These are phyloP conservation scores for Bedellia somnulentella DNA, from an alignment of 2,888 invertebrate genomes.

Conservation along the genomic window DNA sequence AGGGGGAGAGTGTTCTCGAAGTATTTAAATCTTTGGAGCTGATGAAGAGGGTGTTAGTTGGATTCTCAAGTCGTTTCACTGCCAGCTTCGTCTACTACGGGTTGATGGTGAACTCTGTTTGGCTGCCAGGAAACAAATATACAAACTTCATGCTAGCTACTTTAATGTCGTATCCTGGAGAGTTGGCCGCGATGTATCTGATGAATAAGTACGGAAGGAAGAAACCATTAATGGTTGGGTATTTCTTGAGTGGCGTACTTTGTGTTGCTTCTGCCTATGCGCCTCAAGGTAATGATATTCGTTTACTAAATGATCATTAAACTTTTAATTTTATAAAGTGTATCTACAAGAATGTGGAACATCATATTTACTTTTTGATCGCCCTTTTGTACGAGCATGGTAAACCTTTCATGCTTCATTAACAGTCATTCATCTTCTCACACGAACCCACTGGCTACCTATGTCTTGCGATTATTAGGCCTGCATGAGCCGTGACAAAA, in stretches of 20 bases:
- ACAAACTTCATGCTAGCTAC: slow-evolving; percentile 34
- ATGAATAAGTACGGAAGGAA: slow-evolving; percentile 40
- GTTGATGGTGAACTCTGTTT: slow-evolving; percentile 35
- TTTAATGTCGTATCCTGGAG: slow-evolving; percentile 41
- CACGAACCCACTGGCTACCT: no score
- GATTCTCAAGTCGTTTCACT: slow-evolving; percentile 24
- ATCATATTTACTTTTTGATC: no score
- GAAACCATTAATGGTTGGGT: slow-evolving; percentile 26
- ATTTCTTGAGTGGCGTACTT: slow-evolving; percentile 21
- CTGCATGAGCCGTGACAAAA: no score
- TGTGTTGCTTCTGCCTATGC: slow-evolving; percentile 25
- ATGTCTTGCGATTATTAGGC: no score
- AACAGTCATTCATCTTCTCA: no score
- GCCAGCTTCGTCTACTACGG: slow-evolving; percentile 39
- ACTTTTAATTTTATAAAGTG: no score
- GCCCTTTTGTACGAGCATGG: no score
- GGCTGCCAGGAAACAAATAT: slow-evolving; percentile 37
- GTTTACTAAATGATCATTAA: no score
- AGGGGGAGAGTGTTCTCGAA: slow-evolving; percentile 21
- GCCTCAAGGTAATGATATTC: slow-evolving; percentile 31
- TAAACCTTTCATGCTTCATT: no score
- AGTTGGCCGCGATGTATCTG: slow-evolving; percentile 26
- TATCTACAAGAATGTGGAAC: no score
- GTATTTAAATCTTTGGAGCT: slow-evolving; percentile 29
- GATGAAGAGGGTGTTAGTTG: slow-evolving; percentile 23